A percentile compares a stretch with the other conserved stretches of the same genome.
phyloP scores from a whole-genome alignment of 53 echinoderm and acorn worm species.

The Luidia sarsii region DNA sequence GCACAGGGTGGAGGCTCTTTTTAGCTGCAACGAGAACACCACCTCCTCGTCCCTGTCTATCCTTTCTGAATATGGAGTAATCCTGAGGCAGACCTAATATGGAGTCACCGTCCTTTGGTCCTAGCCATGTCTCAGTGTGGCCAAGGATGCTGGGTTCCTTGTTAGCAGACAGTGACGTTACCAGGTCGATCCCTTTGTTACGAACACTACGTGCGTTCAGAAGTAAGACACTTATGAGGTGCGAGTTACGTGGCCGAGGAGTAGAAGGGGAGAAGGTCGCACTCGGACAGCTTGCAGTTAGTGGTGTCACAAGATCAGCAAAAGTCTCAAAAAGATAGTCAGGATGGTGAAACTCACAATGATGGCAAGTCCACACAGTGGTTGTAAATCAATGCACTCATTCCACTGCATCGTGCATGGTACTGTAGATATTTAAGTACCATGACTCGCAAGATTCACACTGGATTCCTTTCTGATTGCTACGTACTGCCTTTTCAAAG shows the following conservation, averaged over 20 bases:
- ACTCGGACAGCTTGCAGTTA: neutral
- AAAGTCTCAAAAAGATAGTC: neutral
- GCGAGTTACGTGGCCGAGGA: neutral
- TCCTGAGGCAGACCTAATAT: no score
- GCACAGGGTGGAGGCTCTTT: no score
- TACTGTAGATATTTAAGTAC: no score
- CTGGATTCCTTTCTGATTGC: neutral
- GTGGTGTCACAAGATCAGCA: neutral
- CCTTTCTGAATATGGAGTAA: no score
- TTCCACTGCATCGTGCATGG: neutral
- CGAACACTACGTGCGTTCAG: constrained; percentile 4
- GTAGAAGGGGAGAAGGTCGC: neutral
- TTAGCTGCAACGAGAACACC: neutral
- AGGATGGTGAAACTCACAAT: neutral
- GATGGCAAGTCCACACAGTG: constrained; percentile 5
- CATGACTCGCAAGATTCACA: neutral
- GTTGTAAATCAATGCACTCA: constrained; percentile 3
- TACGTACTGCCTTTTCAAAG: constrained; percentile 9
- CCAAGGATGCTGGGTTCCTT: constrained; percentile 1
- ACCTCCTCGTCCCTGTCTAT: neutral
- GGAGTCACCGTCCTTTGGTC: no score
- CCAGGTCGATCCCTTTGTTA: constrained; percentile 1
- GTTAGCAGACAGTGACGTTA: neutral
- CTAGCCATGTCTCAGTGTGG: no score
- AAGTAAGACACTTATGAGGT: neutral